Base-by-base conservation (phyloP, 2,888 invertebrate genomes). In the Rhaphigaster nebulosa region DNA sequence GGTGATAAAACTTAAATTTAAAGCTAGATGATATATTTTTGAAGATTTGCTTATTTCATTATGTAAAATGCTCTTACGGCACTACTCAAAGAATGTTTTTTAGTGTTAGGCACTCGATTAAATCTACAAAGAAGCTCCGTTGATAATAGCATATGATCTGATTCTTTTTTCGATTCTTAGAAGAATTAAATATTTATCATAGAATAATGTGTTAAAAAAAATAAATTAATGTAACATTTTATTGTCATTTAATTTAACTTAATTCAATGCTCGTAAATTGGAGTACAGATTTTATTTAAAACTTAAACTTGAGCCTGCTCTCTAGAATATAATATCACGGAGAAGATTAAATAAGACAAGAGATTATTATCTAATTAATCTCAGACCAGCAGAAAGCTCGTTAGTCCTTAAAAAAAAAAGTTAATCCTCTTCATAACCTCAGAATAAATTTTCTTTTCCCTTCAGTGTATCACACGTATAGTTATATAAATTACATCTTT, bases 321-420 rank as follows among this genome's bases (percentile, higher is more conserved):
- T 29, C n/a, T 29, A 13, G 29, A 60, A 60, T 29, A 60, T 60
- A 60, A 60, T 60, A 60, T 60, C 60, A 12, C 12, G 1, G n/a
- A 29, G 60, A 29, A 60, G 60, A 60, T 60, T 60, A 60, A 60
- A 60, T 29, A 60, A 60, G 60, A n/a, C n/a, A 29, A 60, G 60
- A 60, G 60, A 60, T 60, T 60, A 60, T 60, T 60, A 60, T 60
- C 60, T n/a, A 13, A 60, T 60, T 60, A 60, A 60, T n/a, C n/a
- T 60, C 12, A 29, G 60, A 29, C 8, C n/a, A n/a, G 60, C 60
- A 60, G 60, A 60, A 60, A 60, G 60, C 60, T 60, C 60, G 60
- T 60, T 60, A 60, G 60, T n/a, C n/a, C 13, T 60, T n/a, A 29
- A 60, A 29, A 60, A n/a, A 60, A 60, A 60, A 60, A 60, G 60